These are phyloP conservation scores for Nibea coibor DNA, from an alignment of 2,113 vertebrate species.

Conservation along the genomic window DNA sequence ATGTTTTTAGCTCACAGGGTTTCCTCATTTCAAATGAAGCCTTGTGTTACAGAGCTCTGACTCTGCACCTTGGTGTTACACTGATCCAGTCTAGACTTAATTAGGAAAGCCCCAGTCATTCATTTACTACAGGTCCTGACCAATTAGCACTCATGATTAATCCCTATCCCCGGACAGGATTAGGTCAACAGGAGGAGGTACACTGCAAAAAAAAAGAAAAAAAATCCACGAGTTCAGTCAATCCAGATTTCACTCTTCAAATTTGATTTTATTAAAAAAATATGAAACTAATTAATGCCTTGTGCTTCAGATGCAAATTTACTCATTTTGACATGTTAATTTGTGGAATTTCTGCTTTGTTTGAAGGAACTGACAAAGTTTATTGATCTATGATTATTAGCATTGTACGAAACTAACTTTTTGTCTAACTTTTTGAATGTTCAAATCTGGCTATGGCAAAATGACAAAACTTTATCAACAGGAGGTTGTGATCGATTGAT, in stretches of 20 bases:
- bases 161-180: slow-evolving; percentile 12
- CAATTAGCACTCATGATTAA: slow-evolving; percentile 22
- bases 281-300: background rate
- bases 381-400: background rate
- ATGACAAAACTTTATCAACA: too few species aligned
- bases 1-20: slow-evolving; percentile 4
- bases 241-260: background rate
- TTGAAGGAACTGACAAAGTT: background rate
- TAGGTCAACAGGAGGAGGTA: slow-evolving; percentile 19
- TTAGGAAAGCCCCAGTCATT: slow-evolving; percentile 28
- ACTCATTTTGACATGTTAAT: background rate
- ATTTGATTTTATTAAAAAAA: background rate
- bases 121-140: slow-evolving; percentile 14
- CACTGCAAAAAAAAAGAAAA: slow-evolving; percentile 1
- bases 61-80: background rate
- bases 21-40: background rate
- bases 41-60: background rate
- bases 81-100: slow-evolving; percentile 19
- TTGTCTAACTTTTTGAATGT: too few species aligned
- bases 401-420: too few species aligned
- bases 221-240: background rate
- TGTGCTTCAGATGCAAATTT: background rate
- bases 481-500: too few species aligned
- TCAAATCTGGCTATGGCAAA: too few species aligned
- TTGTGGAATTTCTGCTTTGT: background rate